phyloP scores from a whole-genome alignment of 2,888 invertebrate genomes.

The Noctua janthe region DNA sequence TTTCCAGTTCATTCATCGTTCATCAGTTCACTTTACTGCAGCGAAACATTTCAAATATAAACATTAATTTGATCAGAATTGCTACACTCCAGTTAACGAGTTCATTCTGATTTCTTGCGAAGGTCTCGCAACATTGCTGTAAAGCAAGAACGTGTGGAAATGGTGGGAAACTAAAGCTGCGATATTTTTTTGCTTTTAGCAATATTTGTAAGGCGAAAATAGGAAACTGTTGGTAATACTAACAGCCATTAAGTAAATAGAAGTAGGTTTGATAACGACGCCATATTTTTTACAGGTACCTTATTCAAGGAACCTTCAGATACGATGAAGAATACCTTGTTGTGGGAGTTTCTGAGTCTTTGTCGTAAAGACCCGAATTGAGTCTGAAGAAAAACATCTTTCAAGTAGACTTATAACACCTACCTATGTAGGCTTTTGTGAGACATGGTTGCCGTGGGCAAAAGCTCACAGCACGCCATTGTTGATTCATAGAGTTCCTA shows the following conservation, averaged over 20 bases:
- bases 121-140: neutral
- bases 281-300: neutral
- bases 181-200: neutral
- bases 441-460: too few species aligned
- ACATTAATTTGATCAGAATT: constrained; percentile 34
- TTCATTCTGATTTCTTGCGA: constrained; percentile 22
- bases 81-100: constrained; percentile 16
- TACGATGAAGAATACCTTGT: neutral
- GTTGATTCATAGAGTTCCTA: too few species aligned
- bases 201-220: neutral
- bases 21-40: constrained; percentile 21
- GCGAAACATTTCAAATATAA: constrained; percentile 24
- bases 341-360: neutral
- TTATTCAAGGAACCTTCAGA: neutral
- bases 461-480: too few species aligned
- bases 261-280: too few species aligned
- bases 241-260: neutral
- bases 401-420: neutral
- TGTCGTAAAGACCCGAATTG: neutral
- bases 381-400: neutral
- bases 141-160: neutral
- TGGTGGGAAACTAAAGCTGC: neutral
- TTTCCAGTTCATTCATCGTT: constrained; percentile 15
- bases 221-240: neutral
- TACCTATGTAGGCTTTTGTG: neutral